Evolutionary conservation across 2,113 vertebrate species (phyloP), one percentile per base, ranked within the genome.

Genomic region (Piaya cayana): DNA sequence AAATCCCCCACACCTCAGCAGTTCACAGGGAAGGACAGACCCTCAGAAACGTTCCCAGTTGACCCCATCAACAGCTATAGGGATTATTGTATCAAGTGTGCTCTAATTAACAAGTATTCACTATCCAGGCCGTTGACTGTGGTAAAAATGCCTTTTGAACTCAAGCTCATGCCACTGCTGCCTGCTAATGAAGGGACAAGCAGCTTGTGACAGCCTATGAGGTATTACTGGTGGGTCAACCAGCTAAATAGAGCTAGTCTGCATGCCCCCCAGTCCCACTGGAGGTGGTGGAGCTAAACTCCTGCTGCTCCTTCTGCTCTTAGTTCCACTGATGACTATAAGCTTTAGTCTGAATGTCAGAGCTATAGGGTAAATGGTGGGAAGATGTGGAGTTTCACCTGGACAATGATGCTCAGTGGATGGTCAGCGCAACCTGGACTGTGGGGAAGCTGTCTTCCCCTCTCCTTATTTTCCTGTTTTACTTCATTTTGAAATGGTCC

Each of bases 141-240:
- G 52, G 50, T 23, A 87, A 88, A 79, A 70, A 15, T 5, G 4
- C 34, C 52, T 42, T 6, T 72, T 74, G 55, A 78, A 47, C 15
- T n/a, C 2, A 2, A 67, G 42, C 19, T 89, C 43, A 34, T 23
- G 47, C 6, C 29, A 12, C 8, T 65, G n/a, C 43, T 90, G 22
- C 20, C 21, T 69, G 74, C 6, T 56, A 64, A 4, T 0, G 5
- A 39, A 82, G 49, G 32, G 49, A 4, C 13, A 82, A 53, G 27
- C 5, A 64, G 36, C 29, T 23, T 42, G 17, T 4, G 9, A 4
- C 17, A 23, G 49, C 11, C 13, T 59, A 2, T 11, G 14, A 43
- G 27, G 3, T 23, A 2, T 29, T 14, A 34, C 49, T 2, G 1
- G 52, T 53, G 59, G 50, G 45, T 34, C 0, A 0, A 25, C 9